A percentile compares a stretch with the other conserved stretches of the same genome.
Conservation (phyloP, 1,140 invertebrate species). For the Megathymus violae region DNA sequence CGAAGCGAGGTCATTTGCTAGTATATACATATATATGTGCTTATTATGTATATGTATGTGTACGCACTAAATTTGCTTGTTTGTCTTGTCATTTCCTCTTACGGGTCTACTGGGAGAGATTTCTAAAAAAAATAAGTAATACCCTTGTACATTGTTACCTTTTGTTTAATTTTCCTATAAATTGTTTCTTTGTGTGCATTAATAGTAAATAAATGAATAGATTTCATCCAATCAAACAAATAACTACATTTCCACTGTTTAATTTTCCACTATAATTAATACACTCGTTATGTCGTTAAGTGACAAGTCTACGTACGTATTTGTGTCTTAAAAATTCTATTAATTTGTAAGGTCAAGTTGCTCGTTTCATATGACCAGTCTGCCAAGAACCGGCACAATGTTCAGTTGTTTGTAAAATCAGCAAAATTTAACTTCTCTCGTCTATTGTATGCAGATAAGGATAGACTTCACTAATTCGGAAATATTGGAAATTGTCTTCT, state of each 20-base stretch:
- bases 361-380: slow-evolving; percentile 38
- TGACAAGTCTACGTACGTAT: slow-evolving; percentile 34
- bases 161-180: too few relatives aligned
- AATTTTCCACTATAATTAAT: background rate
- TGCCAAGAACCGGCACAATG: slow-evolving; percentile 24
- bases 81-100: too few relatives aligned
- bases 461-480: slow-evolving; percentile 14
- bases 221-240: slow-evolving; percentile 4
- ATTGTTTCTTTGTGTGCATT: too few relatives aligned
- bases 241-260: background rate
- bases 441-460: slow-evolving; percentile 35
- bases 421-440: slow-evolving; percentile 37
- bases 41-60: too few relatives aligned
- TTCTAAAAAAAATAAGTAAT: too few relatives aligned
- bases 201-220: too few relatives aligned
- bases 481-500: slow-evolving; percentile 33
- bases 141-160: too few relatives aligned
- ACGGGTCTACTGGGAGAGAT: too few relatives aligned
- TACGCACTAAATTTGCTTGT: too few relatives aligned
- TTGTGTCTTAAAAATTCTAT: slow-evolving; percentile 36
- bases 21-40: too few relatives aligned
- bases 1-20: too few relatives aligned
- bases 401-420: slow-evolving; percentile 41
- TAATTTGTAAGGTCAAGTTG: slow-evolving; percentile 17
- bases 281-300: slow-evolving; percentile 21